These are phyloP conservation scores for Sebastiscus albofasciatus DNA, from an alignment of 2,797 vertebrate species.

Conservation along the genomic window DNA sequence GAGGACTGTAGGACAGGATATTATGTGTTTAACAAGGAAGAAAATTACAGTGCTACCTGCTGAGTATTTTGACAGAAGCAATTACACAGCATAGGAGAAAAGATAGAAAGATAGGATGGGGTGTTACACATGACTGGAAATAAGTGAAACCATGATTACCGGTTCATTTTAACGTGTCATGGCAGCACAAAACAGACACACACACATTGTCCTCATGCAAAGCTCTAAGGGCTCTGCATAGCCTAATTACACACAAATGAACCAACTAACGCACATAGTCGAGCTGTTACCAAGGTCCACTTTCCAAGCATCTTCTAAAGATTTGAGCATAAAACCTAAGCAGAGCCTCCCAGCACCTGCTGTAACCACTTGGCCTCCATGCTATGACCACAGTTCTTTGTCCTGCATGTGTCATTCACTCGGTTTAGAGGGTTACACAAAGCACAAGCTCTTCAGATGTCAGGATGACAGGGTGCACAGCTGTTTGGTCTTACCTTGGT, in stretches of 20 bases:
- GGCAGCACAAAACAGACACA: neutral
- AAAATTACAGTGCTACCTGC: neutral
- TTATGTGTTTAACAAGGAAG: neutral
- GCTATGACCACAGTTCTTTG: neutral
- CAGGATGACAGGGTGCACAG: neutral
- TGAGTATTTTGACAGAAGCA: neutral
- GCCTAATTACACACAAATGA: conserved; percentile 22
- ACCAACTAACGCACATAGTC: conserved; percentile 6
- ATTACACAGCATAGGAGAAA: neutral
- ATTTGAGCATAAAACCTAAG: neutral
- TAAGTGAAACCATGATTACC: neutral
- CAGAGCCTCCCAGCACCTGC: neutral
- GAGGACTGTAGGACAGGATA: neutral
- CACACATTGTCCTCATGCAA: neutral
- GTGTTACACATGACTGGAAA: neutral
- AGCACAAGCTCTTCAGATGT: neutral
- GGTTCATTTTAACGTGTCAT: neutral
- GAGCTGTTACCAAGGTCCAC: neutral
- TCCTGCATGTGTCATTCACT: neutral
- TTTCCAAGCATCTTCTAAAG: conserved; percentile 3
- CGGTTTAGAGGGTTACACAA: neutral
- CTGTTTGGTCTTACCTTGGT: conserved; percentile 89
- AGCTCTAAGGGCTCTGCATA: neutral
- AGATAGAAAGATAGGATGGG: neutral
- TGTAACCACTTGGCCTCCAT: neutral